Conservation (phyloP, 2,113 vertebrate genomes). For the Regulus satrapa region DNA sequence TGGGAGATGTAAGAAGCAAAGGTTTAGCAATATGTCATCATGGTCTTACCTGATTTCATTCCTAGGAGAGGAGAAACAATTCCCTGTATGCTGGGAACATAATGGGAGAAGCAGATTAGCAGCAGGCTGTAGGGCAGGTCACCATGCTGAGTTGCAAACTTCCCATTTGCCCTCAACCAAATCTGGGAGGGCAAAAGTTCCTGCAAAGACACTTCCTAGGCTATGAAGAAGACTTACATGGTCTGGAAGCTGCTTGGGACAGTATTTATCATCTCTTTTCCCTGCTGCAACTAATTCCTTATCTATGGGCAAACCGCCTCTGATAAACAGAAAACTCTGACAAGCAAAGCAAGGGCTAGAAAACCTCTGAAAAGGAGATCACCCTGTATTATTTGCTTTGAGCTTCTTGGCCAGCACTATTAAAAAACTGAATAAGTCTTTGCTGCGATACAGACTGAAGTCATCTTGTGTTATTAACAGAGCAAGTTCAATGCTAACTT, state of each 20-base stretch:
- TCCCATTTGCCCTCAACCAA: neutral
- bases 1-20: neutral
- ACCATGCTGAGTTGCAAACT: neutral
- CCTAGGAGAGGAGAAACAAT: neutral
- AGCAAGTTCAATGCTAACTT: neutral
- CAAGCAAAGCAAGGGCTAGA: neutral
- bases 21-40: neutral
- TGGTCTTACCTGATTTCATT: neutral
- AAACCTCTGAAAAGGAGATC: neutral
- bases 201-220: neutral
- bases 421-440: neutral
- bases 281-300: neutral
- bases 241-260: neutral
- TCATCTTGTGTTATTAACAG: neutral
- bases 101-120: neutral
- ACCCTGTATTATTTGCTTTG: neutral
- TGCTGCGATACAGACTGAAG: neutral
- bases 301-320: neutral
- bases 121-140: neutral
- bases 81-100: neutral
- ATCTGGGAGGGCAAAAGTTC: neutral
- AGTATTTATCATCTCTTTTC: neutral
- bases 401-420: neutral
- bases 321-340: neutral
- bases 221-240: neutral